Base-by-base conservation (phyloP, 2,888 invertebrate species). In the Calameuta filiformis region DNA sequence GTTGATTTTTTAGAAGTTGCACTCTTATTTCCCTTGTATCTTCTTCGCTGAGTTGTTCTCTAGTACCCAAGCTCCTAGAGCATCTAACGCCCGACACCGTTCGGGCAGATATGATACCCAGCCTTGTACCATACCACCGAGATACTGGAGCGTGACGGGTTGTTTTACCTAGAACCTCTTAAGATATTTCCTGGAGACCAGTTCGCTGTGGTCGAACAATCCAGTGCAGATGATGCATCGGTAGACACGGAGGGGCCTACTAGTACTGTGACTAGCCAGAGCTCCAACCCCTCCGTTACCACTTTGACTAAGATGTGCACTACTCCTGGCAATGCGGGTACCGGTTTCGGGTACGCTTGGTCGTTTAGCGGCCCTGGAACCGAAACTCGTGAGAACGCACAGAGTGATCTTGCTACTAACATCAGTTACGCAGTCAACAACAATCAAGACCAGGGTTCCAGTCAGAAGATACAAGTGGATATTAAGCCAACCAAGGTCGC, bases 131-230 rank as follows among this genome's bases (percentile, higher is more conserved):
- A 76, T 79, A 85, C 82, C 79, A 83, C 86, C 84, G 83, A 85
- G 89, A 90, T 88, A 90, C 90, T 89, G 91, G 91, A 91, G 91
- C 88, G 91, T 90, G 89, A 91, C 91, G 90, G 87, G 88, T 89
- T 86, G 80, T 87, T 87, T 83, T 85, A 89, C 80, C 87, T 91
- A 88, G 90, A 91, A 86, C 90, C 90, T 80, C 87, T 90, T 86
- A 91, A 91, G 87, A 91, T 91, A 88, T 91, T 91, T 85, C 91
- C 91, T 85, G 87, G 89, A 82, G 91, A 91, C 85, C 90, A 90
- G 85, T 91, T 91, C 85, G 91, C 90, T 84, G 89, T 91, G 80
- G 90, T 90, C 84, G 91, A 90, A 82, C 88, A 88, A 85, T 81
- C 82, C 79, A 88, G 90, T 89, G 82, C 87, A 90, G 90, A 90